Evolutionary conservation across 2,888 invertebrate species (phyloP).

Genomic region (Sepiola atlantica): DNA sequence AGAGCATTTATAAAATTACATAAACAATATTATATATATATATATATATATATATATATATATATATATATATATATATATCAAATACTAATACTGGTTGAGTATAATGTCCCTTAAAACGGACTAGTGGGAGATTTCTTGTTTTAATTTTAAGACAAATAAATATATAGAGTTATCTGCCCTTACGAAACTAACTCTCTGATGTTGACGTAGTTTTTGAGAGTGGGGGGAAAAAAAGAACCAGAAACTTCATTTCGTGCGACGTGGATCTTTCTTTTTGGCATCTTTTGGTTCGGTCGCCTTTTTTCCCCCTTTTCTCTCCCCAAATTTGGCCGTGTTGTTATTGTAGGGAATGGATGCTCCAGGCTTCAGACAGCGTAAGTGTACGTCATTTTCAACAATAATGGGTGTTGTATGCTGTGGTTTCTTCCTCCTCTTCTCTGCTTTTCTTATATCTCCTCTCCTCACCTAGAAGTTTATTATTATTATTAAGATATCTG

Average conservation of each 20-base stretch:
- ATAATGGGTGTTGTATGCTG: constrained; percentile 53
- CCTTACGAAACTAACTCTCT: neutral
- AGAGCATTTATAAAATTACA: too few relatives aligned
- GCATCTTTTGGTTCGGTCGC: neutral
- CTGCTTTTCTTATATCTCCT: neutral
- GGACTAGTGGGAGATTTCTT: too few relatives aligned
- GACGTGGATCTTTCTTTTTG: constrained; percentile 41
- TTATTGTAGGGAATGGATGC: constrained; percentile 55
- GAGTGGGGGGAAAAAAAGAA: neutral
- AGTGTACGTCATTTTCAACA: constrained; percentile 56
- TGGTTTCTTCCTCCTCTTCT: constrained; percentile 9
- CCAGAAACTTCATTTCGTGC: constrained; percentile 32
- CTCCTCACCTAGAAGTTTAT: neutral
- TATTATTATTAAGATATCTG: neutral
- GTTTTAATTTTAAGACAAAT: neutral
- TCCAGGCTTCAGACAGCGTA: constrained; percentile 63
- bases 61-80: too few relatives aligned
- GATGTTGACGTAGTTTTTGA: neutral
- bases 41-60: too few relatives aligned
- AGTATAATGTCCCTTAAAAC: too few relatives aligned
- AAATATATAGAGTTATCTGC: neutral
- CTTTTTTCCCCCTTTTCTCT: neutral
- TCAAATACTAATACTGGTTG: too few relatives aligned
- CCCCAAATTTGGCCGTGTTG: neutral
- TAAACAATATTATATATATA: too few relatives aligned